Base-by-base conservation (phyloP, 2,797 vertebrate species). In the Crocodylus rhombifer region DNA sequence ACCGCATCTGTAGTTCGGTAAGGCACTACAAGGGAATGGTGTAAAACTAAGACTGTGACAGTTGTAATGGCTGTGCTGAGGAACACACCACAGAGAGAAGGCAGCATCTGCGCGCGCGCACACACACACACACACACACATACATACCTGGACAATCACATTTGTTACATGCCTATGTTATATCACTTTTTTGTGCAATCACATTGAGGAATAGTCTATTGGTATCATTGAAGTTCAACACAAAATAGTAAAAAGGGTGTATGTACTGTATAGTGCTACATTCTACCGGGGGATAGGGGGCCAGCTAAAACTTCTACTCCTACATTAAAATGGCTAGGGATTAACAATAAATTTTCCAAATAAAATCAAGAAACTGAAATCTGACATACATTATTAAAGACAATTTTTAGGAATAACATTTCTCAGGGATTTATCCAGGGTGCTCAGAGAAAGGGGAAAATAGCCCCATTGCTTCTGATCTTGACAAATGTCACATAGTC, bases 1-100 rank as follows among this genome's bases (percentile, higher is more conserved):
- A 98, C 98, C 95, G 98, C 98, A 75, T 98, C 97, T 97, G 98
- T 98, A 98, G 98, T 98, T 99, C 95, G 98, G 98, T 99, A 99
- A 99, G 99, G 99, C 99, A 99, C 99, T 99, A 99, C 98, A 97
- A 99, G 98, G 99, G 98, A 98, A 98, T 97, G 98, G 98, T 98
- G 98, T 98, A 97, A 98, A 98, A 98, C 98, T 98, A 98, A 98
- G 98, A 98, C 98, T 95, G 98, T 97, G 98, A 97, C 98, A 98
- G 97, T 98, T 97, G 95, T 89, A 97, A 96, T 95, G 96, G 97
- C 97, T 97, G 98, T 96, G 98, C 97, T 18, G 87, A 97, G 98
- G 98, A 98, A 96, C 98, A 97, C 98, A 97, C 98, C 97, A 95
- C 96, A 93, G 97, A 98, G 98, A 98, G 98, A 98, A 98, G 98